Conservation (phyloP, 2,797 vertebrate genomes). For the Rhinoraja longicauda region DNA sequence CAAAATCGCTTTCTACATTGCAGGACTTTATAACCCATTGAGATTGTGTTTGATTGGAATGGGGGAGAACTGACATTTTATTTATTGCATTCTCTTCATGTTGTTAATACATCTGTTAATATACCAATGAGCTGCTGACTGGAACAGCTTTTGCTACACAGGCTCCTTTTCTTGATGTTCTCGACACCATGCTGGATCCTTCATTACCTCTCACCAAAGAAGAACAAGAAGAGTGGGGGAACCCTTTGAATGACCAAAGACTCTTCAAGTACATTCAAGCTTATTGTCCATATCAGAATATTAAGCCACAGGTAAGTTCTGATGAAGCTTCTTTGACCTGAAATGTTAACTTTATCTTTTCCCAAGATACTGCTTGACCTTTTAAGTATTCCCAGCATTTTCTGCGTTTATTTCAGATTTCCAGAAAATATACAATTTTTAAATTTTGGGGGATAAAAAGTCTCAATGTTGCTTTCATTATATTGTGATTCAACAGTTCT, state of each 20-base stretch:
- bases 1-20: background rate
- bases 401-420: background rate
- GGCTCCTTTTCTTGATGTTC: constrained; percentile 89
- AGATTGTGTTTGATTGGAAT: background rate
- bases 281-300: constrained; percentile 88
- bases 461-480: no score
- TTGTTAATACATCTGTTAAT: background rate
- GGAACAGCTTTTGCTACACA: constrained; percentile 46
- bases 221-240: constrained; percentile 92
- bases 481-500: no score
- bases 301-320: constrained; percentile 76
- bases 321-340: no score
- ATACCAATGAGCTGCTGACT: background rate
- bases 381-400: no score
- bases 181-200: constrained; percentile 78
- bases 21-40: background rate
- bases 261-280: constrained; percentile 69
- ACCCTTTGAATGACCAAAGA: constrained; percentile 65
- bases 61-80: background rate
- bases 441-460: no score
- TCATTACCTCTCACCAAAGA: constrained; percentile 78
- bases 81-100: constrained; percentile 31
- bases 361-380: no score
- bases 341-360: no score
- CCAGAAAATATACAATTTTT: background rate